phyloP scores from a whole-genome alignment of 1,140 invertebrate genomes.

The Nasonia giraulti region DNA sequence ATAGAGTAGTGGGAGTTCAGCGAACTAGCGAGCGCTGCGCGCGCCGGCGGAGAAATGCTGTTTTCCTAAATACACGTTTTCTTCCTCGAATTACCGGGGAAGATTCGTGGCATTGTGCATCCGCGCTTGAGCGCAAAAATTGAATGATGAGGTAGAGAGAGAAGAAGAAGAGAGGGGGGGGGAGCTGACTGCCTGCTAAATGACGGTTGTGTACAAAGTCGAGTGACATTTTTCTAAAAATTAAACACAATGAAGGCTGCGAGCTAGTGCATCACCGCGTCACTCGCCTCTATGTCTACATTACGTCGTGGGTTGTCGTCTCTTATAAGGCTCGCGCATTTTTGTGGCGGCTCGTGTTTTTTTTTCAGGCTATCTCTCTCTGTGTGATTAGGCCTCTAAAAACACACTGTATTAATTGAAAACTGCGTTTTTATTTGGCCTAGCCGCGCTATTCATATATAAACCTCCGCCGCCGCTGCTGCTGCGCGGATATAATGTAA shows the following conservation, averaged over 20 bases:
- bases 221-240: conserved; percentile 50
- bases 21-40: not conserved
- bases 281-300: conserved; percentile 1
- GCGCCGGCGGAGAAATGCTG: conserved; percentile 9
- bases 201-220: conserved; percentile 45
- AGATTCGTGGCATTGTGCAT: conserved; percentile 21
- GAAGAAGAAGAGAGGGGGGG: not conserved
- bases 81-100: conserved; percentile 30
- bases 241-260: conserved; percentile 46
- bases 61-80: conserved; percentile 50
- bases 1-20: not conserved
- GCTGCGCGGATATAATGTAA: conserved; percentile 25
- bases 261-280: not conserved
- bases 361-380: not conserved
- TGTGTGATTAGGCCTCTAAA: conserved; percentile 41
- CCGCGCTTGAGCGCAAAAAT: conserved; percentile 36
- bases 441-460: not conserved
- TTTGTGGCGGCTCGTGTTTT: conserved; percentile 41
- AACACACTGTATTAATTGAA: conserved; percentile 48
- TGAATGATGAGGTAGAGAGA: conserved; percentile 44
- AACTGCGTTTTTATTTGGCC: conserved; percentile 28
- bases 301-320: conserved; percentile 25
- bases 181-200: conserved; percentile 33
- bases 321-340: conserved; percentile 15
- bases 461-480: not conserved